Base-by-base conservation (phyloP, 2,888 invertebrate genomes). In the Drosophila paramelanica region DNA sequence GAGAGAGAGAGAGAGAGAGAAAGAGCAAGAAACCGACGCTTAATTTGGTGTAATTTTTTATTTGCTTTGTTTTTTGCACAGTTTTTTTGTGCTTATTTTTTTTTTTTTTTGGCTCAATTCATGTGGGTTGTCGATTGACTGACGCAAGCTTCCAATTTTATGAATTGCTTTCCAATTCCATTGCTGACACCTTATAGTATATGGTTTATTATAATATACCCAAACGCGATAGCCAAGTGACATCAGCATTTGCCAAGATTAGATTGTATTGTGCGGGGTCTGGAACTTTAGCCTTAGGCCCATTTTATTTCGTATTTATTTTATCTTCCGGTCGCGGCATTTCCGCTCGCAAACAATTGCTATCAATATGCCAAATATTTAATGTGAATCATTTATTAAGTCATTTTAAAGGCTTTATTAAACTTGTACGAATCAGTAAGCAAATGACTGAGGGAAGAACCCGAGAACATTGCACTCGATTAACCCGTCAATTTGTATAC, bases 101-200 rank as follows among this genome's bases (percentile, higher is more conserved):
- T 60, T 53, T 60, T 59, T 67, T 57, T 67, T 71, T 61, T 60
- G 52, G 36, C 23, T 57, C 27, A 49, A 38, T 49, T 50, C 43
- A 61, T 67, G 83, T 86, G 81, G 81, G 88, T 45, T 77, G 67
- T 50, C 58, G 59, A 58, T 56, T 38, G 65, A 64, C 73, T 88
- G 85, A 85, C 85, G 85, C 84, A 86, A 88, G 66, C 88, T 62
- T 67, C 74, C 78, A 80, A 75, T 77, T 79, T 69, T 60, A 69
- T 73, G 57, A 68, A 75, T 74, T 71, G 61, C 83, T 81, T 88
- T 85, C 86, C 83, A 85, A 81, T 77, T 77, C 64, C 47, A 77
- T 77, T 62, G 68, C 79, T 60, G 67, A 59, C 59, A 78, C 41
- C 39, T 25, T 36, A 76, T 51, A 58, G 41, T 47, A 45, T 38